Evolutionary conservation across 2,888 invertebrate species (phyloP).

Genomic region (Glyphotaelius pellucidus): DNA sequence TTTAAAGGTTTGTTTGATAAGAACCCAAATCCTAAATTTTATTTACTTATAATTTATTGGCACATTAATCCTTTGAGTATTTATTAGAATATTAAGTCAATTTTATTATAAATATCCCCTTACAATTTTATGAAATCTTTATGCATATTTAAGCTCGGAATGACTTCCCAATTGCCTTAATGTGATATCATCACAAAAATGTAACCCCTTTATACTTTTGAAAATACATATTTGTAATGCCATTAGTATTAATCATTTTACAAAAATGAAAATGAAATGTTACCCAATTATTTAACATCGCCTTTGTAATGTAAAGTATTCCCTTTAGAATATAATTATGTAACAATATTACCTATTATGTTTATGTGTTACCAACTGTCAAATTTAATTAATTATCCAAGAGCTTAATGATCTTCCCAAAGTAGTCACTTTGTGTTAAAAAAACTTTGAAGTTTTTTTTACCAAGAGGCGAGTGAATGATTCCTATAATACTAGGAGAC

Average conservation of each 20-base stretch:
- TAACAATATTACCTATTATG: not conserved
- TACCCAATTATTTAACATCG: slow-evolving; percentile 28
- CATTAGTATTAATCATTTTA: slow-evolving; percentile 42
- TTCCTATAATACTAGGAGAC: slow-evolving; percentile 13
- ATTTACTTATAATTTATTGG: not conserved
- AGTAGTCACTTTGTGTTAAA: not conserved
- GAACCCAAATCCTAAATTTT: not conserved
- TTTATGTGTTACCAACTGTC: not conserved
- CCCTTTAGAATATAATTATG: not conserved
- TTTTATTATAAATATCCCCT: not conserved
- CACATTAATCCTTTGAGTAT: slow-evolving; percentile 2
- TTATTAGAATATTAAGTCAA: not conserved
- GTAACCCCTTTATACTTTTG: slow-evolving; percentile 32
- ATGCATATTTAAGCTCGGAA: not conserved
- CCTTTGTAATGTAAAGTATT: slow-evolving; percentile 35
- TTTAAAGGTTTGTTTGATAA: not conserved
- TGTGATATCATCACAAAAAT: slow-evolving; percentile 22
- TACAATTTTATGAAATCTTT: not conserved
- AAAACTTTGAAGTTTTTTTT: slow-evolving; percentile 9
- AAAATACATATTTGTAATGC: not conserved
- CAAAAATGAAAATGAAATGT: slow-evolving; percentile 6
- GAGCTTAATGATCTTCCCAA: slow-evolving; percentile 11
- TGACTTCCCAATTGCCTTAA: slow-evolving; percentile 37
- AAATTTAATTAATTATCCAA: not conserved
- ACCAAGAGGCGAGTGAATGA: not conserved